Evolutionary conservation across 2,888 invertebrate species (phyloP), one percentile per base, ranked within the genome.

Genomic region (Chloroclysta siterata): DNA sequence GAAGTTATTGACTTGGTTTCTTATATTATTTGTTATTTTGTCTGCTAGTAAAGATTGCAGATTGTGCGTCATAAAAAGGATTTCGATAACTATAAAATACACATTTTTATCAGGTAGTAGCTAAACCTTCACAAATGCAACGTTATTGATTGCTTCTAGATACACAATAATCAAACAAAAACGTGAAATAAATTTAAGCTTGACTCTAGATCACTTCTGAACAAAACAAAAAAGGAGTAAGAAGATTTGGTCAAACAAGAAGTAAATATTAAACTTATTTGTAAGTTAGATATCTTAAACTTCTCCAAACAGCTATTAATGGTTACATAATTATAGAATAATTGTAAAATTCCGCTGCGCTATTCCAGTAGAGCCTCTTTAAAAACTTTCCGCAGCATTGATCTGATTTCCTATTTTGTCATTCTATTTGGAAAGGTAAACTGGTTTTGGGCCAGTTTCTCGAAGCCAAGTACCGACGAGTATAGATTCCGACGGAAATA

Each of bases 271-370:
- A 2, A 4, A 22, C 22, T 22, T 22, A 39, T 39, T 39, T 39
- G 11, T 47, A 14, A 42, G n/a, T 42, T 13, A n/a, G 5, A 6
- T 42, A 42, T 29, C 29, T 1, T 14, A 6, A 28, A 48, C n/a
- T 28, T 13, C 28, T 48, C 7, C 7, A 2, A 52, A 39, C 22
- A 3, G 15, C 7, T 48, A 60, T 64, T 60, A 55, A 6, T 22
- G 13, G 7, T 60, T 64, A 56, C 36, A 41, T 33, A 57, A 60
- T 48, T 11, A 15, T 42, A 13, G 15, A 52, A 28, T 52, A 39
- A 36, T 39, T 28, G 59, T 59, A 69, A 60, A 52, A 63, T 69
- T 69, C 68, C 66, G 47, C 63, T 54, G 50, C 15, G 63, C 33
- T 51, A 14, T 33, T 15, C 33, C 36, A 51, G 8, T 58, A 61